Conservation (phyloP, 1,140 invertebrate genomes). For the Drosophila saltans region DNA sequence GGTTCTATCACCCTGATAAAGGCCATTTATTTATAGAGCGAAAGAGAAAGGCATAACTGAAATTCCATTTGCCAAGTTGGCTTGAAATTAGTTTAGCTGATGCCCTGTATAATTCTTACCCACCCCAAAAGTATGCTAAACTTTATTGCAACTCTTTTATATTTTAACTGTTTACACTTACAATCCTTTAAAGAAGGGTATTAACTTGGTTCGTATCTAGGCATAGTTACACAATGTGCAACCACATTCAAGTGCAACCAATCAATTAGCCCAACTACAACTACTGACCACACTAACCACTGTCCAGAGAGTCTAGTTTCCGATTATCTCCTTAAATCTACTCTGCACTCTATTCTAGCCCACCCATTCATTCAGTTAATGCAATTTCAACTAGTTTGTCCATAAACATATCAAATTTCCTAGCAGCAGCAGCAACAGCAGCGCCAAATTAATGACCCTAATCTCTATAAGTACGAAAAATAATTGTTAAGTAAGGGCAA, state of each 20-base stretch:
- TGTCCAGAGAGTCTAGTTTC: background rate
- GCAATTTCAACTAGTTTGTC: background rate
- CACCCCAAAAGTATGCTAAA: constrained; percentile 9
- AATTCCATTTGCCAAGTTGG: constrained; percentile 6
- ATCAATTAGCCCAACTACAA: background rate
- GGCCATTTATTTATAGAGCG: constrained; percentile 42
- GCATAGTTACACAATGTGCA: too few species aligned
- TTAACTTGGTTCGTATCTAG: background rate
- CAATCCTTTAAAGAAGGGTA: too few species aligned
- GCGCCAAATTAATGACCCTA: constrained; percentile 13
- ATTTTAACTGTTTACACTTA: background rate
- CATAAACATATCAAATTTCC: constrained; percentile 8
- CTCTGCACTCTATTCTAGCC: background rate
- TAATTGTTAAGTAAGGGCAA: constrained; percentile 16
- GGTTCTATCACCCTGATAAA: constrained; percentile 25
- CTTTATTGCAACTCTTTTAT: background rate
- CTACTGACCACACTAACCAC: background rate
- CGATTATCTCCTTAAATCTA: background rate
- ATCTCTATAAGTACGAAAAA: background rate
- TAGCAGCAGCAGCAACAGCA: background rate
- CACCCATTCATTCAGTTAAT: background rate
- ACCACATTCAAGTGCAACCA: background rate
- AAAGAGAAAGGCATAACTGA: constrained; percentile 23
- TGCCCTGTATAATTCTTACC: background rate
- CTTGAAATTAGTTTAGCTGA: constrained; percentile 21